A percentile compares a stretch with the other conserved stretches of the same genome.
phyloP scores from a whole-genome alignment of 2,113 vertebrate species.

The Gallinago jamesoni region DNA sequence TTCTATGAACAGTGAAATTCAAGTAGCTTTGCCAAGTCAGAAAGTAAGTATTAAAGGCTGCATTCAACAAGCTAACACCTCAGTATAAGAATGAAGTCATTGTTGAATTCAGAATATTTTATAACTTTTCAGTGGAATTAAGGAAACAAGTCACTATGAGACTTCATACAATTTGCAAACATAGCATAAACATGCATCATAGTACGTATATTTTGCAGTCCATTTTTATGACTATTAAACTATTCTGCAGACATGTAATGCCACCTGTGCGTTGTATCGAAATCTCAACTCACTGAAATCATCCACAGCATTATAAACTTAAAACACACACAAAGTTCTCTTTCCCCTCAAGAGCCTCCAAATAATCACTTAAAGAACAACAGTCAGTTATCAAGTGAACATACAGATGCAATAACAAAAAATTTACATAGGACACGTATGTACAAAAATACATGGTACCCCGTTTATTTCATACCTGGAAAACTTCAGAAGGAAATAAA shows the following conservation, averaged over 20 bases:
- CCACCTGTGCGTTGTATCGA: neutral
- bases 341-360: neutral
- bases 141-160: slow-evolving; percentile 57
- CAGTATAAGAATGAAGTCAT: slow-evolving; percentile 59
- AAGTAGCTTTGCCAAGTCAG: slow-evolving; percentile 61
- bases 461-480: neutral
- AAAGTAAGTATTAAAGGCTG: slow-evolving; percentile 65
- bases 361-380: neutral
- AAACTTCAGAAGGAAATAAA: neutral
- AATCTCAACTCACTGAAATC: neutral
- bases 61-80: slow-evolving; percentile 76
- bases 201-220: neutral
- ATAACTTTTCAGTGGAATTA: slow-evolving; percentile 60
- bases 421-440: neutral
- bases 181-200: neutral
- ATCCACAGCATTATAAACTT: neutral
- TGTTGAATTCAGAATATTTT: slow-evolving; percentile 61
- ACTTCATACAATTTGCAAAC: slow-evolving; percentile 14
- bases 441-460: neutral
- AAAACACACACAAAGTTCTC: neutral
- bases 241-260: neutral
- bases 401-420: neutral
- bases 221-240: neutral
- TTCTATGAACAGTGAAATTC: slow-evolving; percentile 59
- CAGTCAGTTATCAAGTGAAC: neutral